Evolutionary conservation across 2,113 vertebrate species (phyloP).

Genomic region (Lepidothrix coronata): DNA sequence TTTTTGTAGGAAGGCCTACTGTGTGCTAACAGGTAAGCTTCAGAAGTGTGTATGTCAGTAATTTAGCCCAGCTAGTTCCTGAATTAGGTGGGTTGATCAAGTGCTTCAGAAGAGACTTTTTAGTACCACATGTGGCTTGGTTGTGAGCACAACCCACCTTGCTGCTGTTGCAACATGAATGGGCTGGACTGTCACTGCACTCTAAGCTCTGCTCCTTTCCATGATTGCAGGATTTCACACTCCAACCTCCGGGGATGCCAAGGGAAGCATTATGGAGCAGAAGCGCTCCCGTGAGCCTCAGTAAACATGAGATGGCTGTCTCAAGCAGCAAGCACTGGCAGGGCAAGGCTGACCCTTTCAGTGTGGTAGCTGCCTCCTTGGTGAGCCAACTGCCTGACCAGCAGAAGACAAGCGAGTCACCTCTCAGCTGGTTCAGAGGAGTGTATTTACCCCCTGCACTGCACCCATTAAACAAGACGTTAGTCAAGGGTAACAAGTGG

Average conservation of each 20-base stretch:
- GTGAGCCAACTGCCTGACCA: neutral
- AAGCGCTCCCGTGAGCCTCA: neutral
- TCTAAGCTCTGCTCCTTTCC: conserved; percentile 57
- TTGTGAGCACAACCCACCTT: rapidly evolving
- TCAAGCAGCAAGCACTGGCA: neutral
- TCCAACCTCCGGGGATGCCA: neutral
- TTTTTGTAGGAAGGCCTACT: neutral
- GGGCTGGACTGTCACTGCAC: neutral
- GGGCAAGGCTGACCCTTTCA: neutral
- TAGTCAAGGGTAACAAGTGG: conserved; percentile 54
- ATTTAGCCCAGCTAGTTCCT: neutral
- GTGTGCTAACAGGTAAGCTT: neutral
- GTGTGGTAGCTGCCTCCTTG: neutral
- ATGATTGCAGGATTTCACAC: conserved; percentile 56
- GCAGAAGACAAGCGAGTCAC: neutral
- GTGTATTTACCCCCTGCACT: conserved; percentile 18
- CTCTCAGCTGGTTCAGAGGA: conserved; percentile 39
- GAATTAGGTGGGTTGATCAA: neutral
- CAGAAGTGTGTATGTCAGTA: neutral
- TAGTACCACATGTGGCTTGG: neutral
- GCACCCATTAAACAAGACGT: conserved; percentile 52
- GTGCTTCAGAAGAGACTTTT: neutral
- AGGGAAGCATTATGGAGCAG: neutral
- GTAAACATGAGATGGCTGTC: neutral
- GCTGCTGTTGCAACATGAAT: neutral